Evolutionary conservation across 2,888 invertebrate species (phyloP).

Genomic region (Didymodactylos carnosus): DNA sequence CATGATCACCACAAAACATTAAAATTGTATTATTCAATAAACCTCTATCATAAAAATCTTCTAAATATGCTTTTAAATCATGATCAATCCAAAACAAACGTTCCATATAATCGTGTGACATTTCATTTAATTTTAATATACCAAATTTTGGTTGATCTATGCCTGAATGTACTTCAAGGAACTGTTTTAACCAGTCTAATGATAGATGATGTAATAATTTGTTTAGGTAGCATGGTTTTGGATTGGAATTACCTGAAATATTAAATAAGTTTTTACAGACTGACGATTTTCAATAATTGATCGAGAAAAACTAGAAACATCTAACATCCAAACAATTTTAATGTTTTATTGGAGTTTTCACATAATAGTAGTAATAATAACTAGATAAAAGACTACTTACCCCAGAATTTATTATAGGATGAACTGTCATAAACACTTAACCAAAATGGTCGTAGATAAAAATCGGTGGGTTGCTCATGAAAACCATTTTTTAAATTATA

Average conservation of each 20-base stretch:
- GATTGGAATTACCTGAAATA: neutral
- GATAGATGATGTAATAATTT: neutral
- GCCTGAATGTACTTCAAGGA: neutral
- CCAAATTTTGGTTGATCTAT: neutral
- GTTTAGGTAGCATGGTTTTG: constrained; percentile 1
- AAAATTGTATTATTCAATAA: constrained; percentile 3
- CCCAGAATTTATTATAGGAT: neutral
- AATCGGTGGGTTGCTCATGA: neutral
- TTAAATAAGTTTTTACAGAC: no score
- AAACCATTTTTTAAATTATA: constrained; percentile 5
- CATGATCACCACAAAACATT: constrained; percentile 4
- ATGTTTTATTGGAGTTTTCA: no score
- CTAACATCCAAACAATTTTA: no score
- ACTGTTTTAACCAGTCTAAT: neutral
- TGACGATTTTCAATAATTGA: no score
- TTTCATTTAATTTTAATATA: constrained; percentile 1
- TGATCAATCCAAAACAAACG: constrained; percentile 2
- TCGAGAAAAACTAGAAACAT: no score
- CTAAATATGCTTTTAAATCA: neutral
- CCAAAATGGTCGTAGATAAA: constrained; percentile 4
- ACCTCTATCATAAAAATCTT: neutral
- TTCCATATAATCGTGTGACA: constrained; percentile 6
- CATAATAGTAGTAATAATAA: no score
- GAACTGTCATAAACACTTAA: neutral
- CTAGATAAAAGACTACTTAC: no score